A percentile compares a stretch with the other conserved stretches of the same genome.
Evolutionary conservation across 1,140 invertebrate genomes (phyloP).

Genomic region (Drosophila bocki): DNA sequence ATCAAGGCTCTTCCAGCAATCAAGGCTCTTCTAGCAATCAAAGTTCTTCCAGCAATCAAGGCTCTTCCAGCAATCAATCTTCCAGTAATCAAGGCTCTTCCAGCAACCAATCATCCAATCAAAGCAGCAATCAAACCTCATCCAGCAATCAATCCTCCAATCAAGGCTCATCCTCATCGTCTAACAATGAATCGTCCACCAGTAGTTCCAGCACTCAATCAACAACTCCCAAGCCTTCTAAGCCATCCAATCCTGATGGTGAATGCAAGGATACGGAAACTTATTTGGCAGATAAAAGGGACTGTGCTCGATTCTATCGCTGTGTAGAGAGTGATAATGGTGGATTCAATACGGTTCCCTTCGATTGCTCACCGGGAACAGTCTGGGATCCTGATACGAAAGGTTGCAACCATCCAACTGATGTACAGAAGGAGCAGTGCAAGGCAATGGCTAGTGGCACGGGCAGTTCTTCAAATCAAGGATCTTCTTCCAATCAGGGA

Average conservation of each 20-base stretch:
- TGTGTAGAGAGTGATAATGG: conserved; percentile 88
- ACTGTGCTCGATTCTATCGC: conserved; percentile 88
- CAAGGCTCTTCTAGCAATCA: conserved; percentile 26
- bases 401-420: conserved; percentile 87
- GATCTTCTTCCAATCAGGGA: conserved; percentile 47
- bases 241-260: conserved; percentile 84
- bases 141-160: conserved; percentile 27
- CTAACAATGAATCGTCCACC: conserved; percentile 36
- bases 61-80: conserved; percentile 1
- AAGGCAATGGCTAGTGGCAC: conserved; percentile 83
- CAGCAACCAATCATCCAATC: conserved; percentile 8
- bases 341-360: conserved; percentile 87
- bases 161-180: conserved; percentile 36
- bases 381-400: conserved; percentile 85
- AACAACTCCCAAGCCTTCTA: conserved; percentile 49
- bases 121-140: conserved; percentile 21
- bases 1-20: conserved; percentile 15
- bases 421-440: conserved; percentile 87
- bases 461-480: conserved; percentile 43
- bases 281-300: conserved; percentile 85
- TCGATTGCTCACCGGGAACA: conserved; percentile 88
- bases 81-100: conserved; percentile 17
- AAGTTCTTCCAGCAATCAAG: conserved; percentile 7
- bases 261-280: conserved; percentile 87
- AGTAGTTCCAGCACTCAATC: conserved; percentile 31